Conservation (phyloP, 1,140 invertebrate species). For the Brachionus angularis region DNA sequence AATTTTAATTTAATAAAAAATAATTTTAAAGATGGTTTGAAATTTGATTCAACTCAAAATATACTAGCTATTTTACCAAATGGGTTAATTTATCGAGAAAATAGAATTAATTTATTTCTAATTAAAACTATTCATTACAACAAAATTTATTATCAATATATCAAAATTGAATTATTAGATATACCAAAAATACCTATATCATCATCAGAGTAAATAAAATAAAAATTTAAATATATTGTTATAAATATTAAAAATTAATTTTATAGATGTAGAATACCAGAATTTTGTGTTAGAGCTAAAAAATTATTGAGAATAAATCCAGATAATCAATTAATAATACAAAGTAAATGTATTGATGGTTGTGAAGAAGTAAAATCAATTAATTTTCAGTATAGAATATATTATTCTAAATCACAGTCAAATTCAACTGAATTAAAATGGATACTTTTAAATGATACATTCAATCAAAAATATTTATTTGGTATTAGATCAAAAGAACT, state of each 20-base stretch:
- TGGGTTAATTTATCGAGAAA: neutral
- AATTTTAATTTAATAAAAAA: too few species aligned
- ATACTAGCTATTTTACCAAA: neutral
- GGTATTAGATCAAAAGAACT: neutral
- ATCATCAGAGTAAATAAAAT: neutral
- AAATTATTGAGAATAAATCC: neutral
- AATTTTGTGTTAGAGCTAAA: neutral
- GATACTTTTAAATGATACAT: neutral
- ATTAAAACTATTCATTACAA: neutral
- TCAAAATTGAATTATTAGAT: neutral
- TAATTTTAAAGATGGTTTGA: too few species aligned
- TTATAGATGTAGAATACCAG: neutral
- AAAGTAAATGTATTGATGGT: neutral
- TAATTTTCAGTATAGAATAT: neutral
- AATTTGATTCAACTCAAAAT: neutral
- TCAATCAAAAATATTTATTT: neutral
- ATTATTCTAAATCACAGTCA: too few species aligned
- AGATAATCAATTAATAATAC: neutral
- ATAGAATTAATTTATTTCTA: neutral
- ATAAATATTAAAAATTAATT: too few species aligned
- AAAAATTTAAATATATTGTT: too few species aligned
- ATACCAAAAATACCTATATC: neutral
- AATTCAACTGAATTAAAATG: too few species aligned
- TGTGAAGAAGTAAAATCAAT: neutral
- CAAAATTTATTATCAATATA: slow-evolving; percentile 1